Base-by-base conservation (phyloP, 2,888 invertebrate genomes). In the Platycnemis pennipes region DNA sequence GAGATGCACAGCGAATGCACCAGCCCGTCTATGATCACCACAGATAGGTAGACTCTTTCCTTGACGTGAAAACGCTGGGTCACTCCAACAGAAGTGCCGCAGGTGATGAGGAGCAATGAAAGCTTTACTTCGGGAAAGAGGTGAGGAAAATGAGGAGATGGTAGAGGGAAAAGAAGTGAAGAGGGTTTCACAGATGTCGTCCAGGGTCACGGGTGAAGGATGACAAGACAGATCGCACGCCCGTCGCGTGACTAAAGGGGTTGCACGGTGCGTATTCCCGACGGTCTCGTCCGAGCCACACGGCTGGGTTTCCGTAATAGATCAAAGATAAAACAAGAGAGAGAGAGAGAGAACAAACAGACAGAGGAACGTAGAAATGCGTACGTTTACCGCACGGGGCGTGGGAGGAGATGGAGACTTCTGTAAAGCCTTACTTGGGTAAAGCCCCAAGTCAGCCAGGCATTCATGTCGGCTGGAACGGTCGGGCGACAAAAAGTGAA, bases 171-270 rank as follows among this genome's bases (percentile, higher is more conserved):
- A 5, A 26, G n/a, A 63, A n/a, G 26, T 63, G 63, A 8, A 26
- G 1, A 63, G 63, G 63, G 63, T 63, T 53, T 63, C 63, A n/a
- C 63, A 63, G n/a, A 37, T 77, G 77, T 49, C 37, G 13, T 13
- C 26, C 37, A 13, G n/a, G 31, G 77, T 77, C 77, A 77, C 37
- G 11, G 31, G 31, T 77, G 77, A 77, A 13, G 77, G 77, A 37
- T 77, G 37, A 77, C 77, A 37, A 77, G 77, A 77, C 77, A 77
- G 77, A 37, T 77, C 77, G 77, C 77, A 77, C 77, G 77, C 63
- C 63, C 22, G 5, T 3, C 26, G 63, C 77, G 77, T 77, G 77
- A 77, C 77, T 37, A 37, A 77, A 31, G 37, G 77, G 13, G 37
- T 0, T 13, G 77, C 77, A 77, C 77, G 11, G 16, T 37, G 77